Conservation (phyloP, 1,140 invertebrate genomes). For the Centruroides sculpturatus region DNA sequence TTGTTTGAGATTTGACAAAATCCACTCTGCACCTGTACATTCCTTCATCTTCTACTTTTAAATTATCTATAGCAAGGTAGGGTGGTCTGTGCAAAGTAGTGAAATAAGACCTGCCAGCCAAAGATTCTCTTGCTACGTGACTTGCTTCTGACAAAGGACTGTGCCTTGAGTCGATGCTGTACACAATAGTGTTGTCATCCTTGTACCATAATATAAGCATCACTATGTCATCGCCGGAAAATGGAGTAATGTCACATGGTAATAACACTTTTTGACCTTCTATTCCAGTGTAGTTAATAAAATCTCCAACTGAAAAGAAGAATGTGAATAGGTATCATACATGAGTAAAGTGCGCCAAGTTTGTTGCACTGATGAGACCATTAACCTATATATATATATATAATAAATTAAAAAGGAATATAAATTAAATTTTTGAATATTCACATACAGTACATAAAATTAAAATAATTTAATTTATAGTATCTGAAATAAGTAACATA, state of each 20-base stretch:
- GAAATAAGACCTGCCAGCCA: slow-evolving; percentile 18
- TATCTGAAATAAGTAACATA: too few species aligned
- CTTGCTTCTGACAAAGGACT: slow-evolving; percentile 7
- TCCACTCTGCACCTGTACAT: slow-evolving; percentile 78
- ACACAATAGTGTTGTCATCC: slow-evolving; percentile 62
- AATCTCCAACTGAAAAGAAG: too few species aligned
- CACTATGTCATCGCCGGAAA: slow-evolving; percentile 57
- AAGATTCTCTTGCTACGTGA: slow-evolving; percentile 4
- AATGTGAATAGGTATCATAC: too few species aligned
- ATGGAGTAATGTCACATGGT: slow-evolving; percentile 63
- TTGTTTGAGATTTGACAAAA: slow-evolving; percentile 70
- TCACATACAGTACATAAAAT: too few species aligned
- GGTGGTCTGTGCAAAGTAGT: slow-evolving; percentile 16
- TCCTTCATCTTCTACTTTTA: slow-evolving; percentile 45
- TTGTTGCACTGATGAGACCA: too few species aligned
- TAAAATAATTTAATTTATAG: too few species aligned
- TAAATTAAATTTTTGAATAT: too few species aligned
- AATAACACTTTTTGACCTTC: slow-evolving; percentile 56
- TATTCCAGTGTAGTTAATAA: slow-evolving; percentile 29
- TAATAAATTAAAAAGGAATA: too few species aligned
- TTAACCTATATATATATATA: too few species aligned
- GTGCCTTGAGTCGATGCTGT: slow-evolving; percentile 36
- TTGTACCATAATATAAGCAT: slow-evolving; percentile 83
- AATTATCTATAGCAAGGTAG: slow-evolving; percentile 12
- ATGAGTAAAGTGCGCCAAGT: too few species aligned